Base-by-base conservation (phyloP, 2,113 vertebrate genomes). In the Catharus bicknelli region DNA sequence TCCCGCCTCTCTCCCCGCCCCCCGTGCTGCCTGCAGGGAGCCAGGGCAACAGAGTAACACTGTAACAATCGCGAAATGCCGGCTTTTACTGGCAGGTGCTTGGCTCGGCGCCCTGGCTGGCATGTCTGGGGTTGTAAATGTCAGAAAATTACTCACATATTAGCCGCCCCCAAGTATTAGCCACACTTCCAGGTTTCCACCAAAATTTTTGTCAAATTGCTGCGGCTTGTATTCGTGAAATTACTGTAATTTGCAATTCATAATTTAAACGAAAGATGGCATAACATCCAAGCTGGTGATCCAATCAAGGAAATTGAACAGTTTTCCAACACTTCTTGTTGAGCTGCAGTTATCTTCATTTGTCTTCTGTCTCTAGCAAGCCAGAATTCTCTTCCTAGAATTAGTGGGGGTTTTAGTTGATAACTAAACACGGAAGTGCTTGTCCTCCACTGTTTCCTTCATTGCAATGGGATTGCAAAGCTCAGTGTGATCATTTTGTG, bases 181-280 rank as follows among this genome's bases (percentile, higher is more conserved):
- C 34, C 34, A 36, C 34, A 36, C 34, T 36, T 36, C 34, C 34
- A 36, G 34, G 34, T 36, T 36, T 36, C 34, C 34, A 36, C 34
- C 34, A 36, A 36, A 36, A 36, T 36, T 36, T 36, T 36, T 36
- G 34, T 36, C 34, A 36, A 36, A 36, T 36, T 36, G 34, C 34
- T 36, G 34, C 34, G 34, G 34, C 34, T 36, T 36, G 34, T 36
- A 36, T 36, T 36, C 34, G 34, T 36, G 34, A 36, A 36, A 36
- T 36, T 36, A 36, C 34, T 36, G 34, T 36, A 38, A 38, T 90
- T 90, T 97, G 97, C 95, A 97, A 86, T 97, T 95, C 96, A 90
- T 88, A 78, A 82, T 92, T 90, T 92, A 92, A 93, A 95, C 96
- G 47, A 97, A 69, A 97, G 97, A 88, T 97, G 97, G 96, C 96